These are phyloP conservation scores for Sepiola atlantica DNA, from an alignment of 2,888 invertebrate species.

Conservation along the genomic window DNA sequence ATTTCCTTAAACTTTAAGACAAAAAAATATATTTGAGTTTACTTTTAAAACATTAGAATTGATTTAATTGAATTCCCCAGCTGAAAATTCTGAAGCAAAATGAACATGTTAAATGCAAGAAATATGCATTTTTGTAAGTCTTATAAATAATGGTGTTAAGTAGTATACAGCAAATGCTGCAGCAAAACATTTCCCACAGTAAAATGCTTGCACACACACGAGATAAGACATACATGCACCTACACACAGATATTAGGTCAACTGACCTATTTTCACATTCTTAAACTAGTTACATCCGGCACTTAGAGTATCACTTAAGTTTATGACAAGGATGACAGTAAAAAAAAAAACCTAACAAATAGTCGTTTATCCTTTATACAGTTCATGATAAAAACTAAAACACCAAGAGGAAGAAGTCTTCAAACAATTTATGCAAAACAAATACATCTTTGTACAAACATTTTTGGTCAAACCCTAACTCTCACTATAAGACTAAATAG, in stretches of 20 bases:
- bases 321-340: background rate
- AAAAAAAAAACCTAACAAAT: background rate
- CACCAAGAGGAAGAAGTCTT: background rate
- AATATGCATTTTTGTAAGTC: background rate
- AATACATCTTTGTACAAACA: too few relatives aligned
- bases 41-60: too few relatives aligned
- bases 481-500: too few relatives aligned
- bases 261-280: constrained; percentile 32
- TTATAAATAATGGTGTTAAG: background rate
- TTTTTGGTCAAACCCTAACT: too few relatives aligned
- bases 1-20: too few relatives aligned
- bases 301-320: background rate
- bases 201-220: background rate
- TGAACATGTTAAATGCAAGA: too few relatives aligned
- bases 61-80: too few relatives aligned
- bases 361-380: background rate
- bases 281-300: background rate
- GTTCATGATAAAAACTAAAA: background rate
- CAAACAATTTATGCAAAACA: too few relatives aligned
- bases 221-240: too few relatives aligned
- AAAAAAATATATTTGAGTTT: too few relatives aligned
- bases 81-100: too few relatives aligned
- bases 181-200: background rate
- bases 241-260: background rate
- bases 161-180: background rate